Evolutionary conservation across 2,113 vertebrate genomes (phyloP), one percentile per base, ranked within the genome.

Genomic region (Festucalex cinctus): DNA sequence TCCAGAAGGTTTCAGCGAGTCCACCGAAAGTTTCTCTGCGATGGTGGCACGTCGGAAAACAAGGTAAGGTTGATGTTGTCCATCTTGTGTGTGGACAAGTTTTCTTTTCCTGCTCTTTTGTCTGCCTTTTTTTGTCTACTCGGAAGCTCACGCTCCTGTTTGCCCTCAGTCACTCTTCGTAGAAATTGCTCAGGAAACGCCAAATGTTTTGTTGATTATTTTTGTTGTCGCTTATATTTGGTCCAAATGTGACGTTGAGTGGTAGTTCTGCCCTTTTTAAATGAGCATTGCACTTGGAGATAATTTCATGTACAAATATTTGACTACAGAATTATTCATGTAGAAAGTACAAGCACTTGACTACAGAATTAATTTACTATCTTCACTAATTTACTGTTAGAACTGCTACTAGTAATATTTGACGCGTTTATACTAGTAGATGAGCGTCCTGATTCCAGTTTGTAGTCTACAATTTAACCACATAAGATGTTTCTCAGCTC

Each of bases 51-150:
- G 1, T 3, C 68, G 12, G 74, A 49, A 14, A 70, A 58, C 0
- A 76, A 83, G 87, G 89, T 91, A 78, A 51, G 19, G 0, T 10
- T n/a, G 9, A 17, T 22, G 22, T 24, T 20, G 28, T 48, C 14
- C 7, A 28, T 7, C 3, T 65, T 6, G 44, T 20, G 19, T 46
- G n/a, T 20, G 5, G 51, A 54, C 24, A 26, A 26, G 12, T 26
- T 3, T n/a, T 26, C n/a, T 36, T 5, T 5, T 9, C 20, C 9
- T 5, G 16, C 43, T 44, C 16, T 14, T 39, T 8, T 9, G 37
- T 41, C 16, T 41, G 12, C 12, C 39, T 13, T 61, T 61, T 1
- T 20, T 0, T 7, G 14, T 12, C 2, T 19, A 14, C 54, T 28
- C 16, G 26, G 16, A 17, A 6, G 19, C n/a, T 43, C 22, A 16